Conservation (phyloP, 2,113 vertebrate species). For the Esox niger region DNA sequence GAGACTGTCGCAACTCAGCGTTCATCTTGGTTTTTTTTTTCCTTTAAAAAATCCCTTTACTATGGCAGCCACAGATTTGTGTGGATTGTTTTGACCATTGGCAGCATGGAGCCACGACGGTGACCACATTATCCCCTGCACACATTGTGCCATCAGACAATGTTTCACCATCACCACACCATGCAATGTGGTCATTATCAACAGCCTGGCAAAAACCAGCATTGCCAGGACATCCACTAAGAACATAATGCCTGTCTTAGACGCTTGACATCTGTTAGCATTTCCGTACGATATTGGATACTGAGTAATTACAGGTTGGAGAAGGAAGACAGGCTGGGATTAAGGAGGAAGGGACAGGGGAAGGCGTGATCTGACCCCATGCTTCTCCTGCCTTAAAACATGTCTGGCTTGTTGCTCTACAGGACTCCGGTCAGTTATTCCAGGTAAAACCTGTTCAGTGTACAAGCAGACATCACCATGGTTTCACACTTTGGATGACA, state of each 20-base stretch:
- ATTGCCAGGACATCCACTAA: constrained; percentile 73
- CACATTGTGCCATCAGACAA: not conserved
- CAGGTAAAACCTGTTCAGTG: constrained; percentile 40
- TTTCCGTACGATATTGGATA: constrained; percentile 63
- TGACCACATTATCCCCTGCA: constrained; percentile 40
- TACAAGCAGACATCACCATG: not conserved
- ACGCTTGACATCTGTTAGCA: constrained; percentile 80
- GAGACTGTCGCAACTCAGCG: constrained; percentile 38
- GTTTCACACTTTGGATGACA: not conserved
- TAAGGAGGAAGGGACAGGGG: constrained; percentile 65
- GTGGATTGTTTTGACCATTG: constrained; percentile 31
- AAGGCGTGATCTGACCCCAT: constrained; percentile 75
- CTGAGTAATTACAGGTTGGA: constrained; percentile 68
- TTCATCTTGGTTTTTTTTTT: constrained; percentile 38
- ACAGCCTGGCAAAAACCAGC: constrained; percentile 55
- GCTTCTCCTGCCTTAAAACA: constrained; percentile 69
- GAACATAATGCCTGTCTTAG: constrained; percentile 82
- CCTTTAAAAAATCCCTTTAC: constrained; percentile 33
- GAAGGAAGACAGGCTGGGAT: constrained; percentile 70
- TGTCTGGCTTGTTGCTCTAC: constrained; percentile 44
- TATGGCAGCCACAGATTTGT: constrained; percentile 37
- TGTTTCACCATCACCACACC: not conserved
- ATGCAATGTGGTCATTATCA: constrained; percentile 50
- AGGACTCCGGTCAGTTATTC: constrained; percentile 37
- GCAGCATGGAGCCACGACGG: not conserved